Evolutionary conservation across 2,888 invertebrate genomes (phyloP), one percentile per base, ranked within the genome.

Genomic region (Gandaritis pyraliata): DNA sequence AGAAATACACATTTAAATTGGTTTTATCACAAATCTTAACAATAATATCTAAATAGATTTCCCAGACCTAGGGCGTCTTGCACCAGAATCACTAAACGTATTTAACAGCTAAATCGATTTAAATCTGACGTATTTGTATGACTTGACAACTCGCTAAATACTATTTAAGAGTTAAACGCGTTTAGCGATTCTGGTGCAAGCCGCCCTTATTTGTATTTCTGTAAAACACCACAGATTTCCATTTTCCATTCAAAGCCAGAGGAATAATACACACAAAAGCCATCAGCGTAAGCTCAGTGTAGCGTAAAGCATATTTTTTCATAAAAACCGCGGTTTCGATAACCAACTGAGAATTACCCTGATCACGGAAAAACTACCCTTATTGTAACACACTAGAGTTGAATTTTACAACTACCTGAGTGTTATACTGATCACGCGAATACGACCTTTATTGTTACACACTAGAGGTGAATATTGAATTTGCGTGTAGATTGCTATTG

Each of bases 401-500:
- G 50, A 36, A 16, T 49, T 33, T 33, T 33, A 12, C n/a, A 29
- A 15, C 13, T 15, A 15, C 11, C 16, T 45, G 18, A 45, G 11
- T 18, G 4, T 45, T 45, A 45, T 45, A 8, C 45, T 2, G 23
- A 33, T 13, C 3, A 48, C 33, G 10, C 15, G 33, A 48, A 33
- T 36, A 49, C 11, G 10, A 18, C 12, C 49, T 16, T 49, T 36
- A 16, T 16, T 11, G n/a, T 18, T 7, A 15, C 0, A 13, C 1
- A 8, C 6, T 50, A 50, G 11, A 36, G 50, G 12, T 50, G 50
- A 36, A 16, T 49, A 36, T 36, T 49, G 50, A n/a, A 38, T 38
- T 50, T 38, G 33, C 1, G 33, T 2, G 48, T 47, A 10, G 10
- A 50, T 7, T 50, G 50, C 18, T 50, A 8, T 49, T 49, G 36